A percentile compares a stretch with the other conserved stretches of the same genome.
Evolutionary conservation across 2,113 vertebrate species (phyloP).

Genomic region (human): DNA sequence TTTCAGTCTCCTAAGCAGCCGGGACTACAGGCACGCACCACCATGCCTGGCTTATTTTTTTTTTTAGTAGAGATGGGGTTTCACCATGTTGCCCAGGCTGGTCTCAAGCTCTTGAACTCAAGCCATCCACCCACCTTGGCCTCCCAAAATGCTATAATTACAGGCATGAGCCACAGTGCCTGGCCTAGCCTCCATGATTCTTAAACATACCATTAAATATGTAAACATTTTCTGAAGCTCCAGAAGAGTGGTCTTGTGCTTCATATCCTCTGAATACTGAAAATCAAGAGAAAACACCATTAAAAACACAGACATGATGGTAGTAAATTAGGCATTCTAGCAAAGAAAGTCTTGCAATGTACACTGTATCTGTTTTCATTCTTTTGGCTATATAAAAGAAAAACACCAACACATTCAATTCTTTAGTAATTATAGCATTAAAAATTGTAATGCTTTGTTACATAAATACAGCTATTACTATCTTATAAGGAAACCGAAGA

Average conservation of each 20-base stretch:
- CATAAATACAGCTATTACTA: background rate
- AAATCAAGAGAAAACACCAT: constrained; percentile 50
- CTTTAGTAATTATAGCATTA: background rate
- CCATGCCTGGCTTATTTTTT: no score
- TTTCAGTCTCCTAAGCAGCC: no score
- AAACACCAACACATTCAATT: background rate
- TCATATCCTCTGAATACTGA: constrained; percentile 98
- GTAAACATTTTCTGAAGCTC: constrained; percentile 99
- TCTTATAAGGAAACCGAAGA: background rate
- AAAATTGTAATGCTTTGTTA: background rate
- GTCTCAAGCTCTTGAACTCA: no score
- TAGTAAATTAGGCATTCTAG: background rate
- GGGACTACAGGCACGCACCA: no score
- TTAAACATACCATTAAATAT: constrained; percentile 94
- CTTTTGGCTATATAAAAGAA: background rate
- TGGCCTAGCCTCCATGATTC: background rate
- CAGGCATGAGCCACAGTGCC: no score
- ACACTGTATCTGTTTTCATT: background rate
- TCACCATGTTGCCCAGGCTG: no score
- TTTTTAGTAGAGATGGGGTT: no score
- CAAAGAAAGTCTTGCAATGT: background rate
- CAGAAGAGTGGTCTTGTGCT: constrained; percentile 98
- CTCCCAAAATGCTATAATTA: no score
- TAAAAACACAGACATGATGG: background rate
- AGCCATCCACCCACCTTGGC: no score